Conservation (phyloP, 2,113 vertebrate species). For the Thymallus thymallus region DNA sequence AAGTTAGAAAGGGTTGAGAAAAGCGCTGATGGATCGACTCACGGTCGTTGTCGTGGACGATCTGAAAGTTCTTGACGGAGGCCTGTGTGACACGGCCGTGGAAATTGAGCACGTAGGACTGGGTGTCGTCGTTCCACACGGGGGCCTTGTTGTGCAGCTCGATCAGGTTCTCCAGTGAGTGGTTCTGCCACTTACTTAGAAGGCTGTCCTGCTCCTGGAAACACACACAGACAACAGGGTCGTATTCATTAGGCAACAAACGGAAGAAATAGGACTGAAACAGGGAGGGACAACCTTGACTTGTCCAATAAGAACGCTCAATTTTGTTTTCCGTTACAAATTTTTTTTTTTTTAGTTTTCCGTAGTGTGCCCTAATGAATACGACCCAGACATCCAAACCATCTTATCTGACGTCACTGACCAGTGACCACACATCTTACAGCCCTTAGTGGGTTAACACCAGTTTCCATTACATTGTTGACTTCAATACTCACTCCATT, state of each 20-base stretch:
- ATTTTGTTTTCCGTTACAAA: no score
- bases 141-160: constrained; percentile 96
- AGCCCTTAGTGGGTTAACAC: no score
- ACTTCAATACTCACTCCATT: no score
- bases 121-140: constrained; percentile 96
- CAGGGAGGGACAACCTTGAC: no score
- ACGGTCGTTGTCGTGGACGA: constrained; percentile 95
- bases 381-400: no score
- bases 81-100: constrained; percentile 95
- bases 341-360: no score
- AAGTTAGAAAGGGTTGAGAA: not conserved
- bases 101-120: constrained; percentile 96
- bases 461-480: no score
- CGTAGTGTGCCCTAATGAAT: no score
- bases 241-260: not conserved
- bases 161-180: constrained; percentile 86
- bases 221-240: constrained; percentile 3
- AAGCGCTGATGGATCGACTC: constrained; percentile 53
- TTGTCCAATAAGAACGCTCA: no score
- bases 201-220: constrained; percentile 88
- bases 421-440: no score
- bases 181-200: constrained; percentile 88
- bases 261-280: no score
- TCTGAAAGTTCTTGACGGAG: constrained; percentile 98
- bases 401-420: no score